Evolutionary conservation across 1,140 invertebrate species (phyloP), one percentile per base, ranked within the genome.

Genomic region (Rhopalosiphum maidis): DNA sequence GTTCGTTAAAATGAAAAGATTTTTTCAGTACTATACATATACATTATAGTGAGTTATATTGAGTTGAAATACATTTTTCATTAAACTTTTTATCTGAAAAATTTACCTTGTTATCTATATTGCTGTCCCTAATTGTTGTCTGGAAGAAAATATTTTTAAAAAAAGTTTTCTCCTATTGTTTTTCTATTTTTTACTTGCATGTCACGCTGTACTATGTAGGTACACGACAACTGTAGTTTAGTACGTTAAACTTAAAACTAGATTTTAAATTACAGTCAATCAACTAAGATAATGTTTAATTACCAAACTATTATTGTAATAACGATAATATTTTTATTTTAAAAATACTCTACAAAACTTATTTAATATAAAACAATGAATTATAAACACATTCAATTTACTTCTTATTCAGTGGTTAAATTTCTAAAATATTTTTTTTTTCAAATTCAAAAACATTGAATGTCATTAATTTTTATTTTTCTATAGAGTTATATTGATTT

Each of bases 391-490:
- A n/a, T 60, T 11, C 11, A 37, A 48, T 86, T 82, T 87, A 94
- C 46, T 94, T 96, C 95, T 89, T 97, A 96, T 95, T 97, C 97
- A 37, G 94, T 94, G 22, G 94, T 94, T 30, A 95, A 95, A 85
- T 96, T 96, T n/a, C 96, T 95, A 90, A 97, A 95, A 93, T 97
- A 95, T 91, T 96, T 95, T 94, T 98, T 97, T 18, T 51, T 51
- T 51, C 15, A 98, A 94, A 83, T 96, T 95, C 22, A 96, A 96
- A 90, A 98, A 96, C 94, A 97, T 96, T n/a, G 96, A 95, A 94
- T 98, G 97, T 97, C 97, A 98, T 51, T 96, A 96, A 54, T 96
- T 95, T 95, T 99, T 98, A 95, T 98, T 98, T 91, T 96, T 95
- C 93, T 96, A 96, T 94, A 99, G 95, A 43, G 97, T 97, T 94